Evolutionary conservation across 1,140 invertebrate genomes (phyloP).

Genomic region (Laupala kohalensis): DNA sequence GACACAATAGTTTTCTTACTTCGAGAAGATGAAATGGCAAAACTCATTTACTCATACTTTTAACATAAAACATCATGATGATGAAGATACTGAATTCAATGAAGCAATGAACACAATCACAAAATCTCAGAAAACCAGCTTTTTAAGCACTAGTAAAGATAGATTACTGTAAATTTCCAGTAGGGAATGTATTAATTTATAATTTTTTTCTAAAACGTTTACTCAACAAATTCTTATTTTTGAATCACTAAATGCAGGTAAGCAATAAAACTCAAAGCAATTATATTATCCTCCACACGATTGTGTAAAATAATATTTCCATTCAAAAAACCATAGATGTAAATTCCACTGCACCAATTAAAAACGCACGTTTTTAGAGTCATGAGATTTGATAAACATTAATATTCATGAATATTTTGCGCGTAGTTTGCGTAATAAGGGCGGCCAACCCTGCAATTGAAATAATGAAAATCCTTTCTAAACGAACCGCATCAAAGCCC

Average conservation of each 20-base stretch:
- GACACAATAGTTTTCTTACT: not conserved
- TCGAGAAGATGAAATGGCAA: too few relatives aligned
- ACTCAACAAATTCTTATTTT: not conserved
- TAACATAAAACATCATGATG: too few relatives aligned
- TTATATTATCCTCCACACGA: not conserved
- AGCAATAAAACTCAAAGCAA: not conserved
- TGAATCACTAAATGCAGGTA: not conserved
- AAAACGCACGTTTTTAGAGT: not conserved
- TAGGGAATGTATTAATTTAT: too few relatives aligned
- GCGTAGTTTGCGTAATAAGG: not conserved
- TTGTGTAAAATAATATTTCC: too few relatives aligned
- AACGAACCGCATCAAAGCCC: not conserved
- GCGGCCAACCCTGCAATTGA: not conserved
- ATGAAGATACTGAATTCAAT: too few relatives aligned
- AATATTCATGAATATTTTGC: not conserved
- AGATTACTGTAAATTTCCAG: too few relatives aligned
- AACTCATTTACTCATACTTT: too few relatives aligned
- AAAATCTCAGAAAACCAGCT: too few relatives aligned
- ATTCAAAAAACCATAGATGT: too few relatives aligned
- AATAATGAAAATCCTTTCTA: not conserved
- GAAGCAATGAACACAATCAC: too few relatives aligned
- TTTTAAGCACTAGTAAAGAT: too few relatives aligned
- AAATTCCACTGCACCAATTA: not conserved
- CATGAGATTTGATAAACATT: not conserved
- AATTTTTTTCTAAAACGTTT: not conserved